Percentiles rank a stretch among this genome's conserved stretches.
phyloP scores from a whole-genome alignment of 2,797 vertebrate species.

The Brotula barbata region DNA sequence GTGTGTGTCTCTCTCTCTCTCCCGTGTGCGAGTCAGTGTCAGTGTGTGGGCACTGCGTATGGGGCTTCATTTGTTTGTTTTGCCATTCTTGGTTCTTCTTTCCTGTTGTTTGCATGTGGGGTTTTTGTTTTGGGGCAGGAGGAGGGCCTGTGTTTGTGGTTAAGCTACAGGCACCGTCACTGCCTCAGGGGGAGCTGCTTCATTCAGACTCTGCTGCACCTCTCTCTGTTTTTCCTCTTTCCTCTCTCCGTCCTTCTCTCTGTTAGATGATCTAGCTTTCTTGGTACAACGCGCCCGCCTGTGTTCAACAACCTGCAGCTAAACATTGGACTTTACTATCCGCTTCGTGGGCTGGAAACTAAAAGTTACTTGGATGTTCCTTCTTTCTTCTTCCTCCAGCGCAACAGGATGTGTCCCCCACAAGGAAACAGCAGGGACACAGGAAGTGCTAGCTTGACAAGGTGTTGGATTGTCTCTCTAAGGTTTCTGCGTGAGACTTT shows the following conservation, averaged over 20 bases:
- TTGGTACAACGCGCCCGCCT: slow-evolving; percentile 63
- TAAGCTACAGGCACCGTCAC: slow-evolving; percentile 52
- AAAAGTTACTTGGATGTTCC: slow-evolving; percentile 28
- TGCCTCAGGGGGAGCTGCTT: slow-evolving; percentile 54
- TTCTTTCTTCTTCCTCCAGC: slow-evolving; percentile 25
- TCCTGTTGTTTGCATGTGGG: slow-evolving; percentile 68
- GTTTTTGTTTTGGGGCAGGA: slow-evolving; percentile 65
- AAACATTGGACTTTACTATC: slow-evolving; percentile 27
- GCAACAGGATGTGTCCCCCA: slow-evolving; percentile 62
- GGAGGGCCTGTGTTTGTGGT: slow-evolving; percentile 68
- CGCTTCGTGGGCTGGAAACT: slow-evolving; percentile 26
- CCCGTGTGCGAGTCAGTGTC: slow-evolving; percentile 43
- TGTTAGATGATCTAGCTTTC: slow-evolving; percentile 54
- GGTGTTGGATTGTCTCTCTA: slow-evolving; percentile 23
- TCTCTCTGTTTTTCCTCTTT: slow-evolving; percentile 43
- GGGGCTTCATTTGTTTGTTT: slow-evolving; percentile 66
- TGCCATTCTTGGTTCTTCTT: slow-evolving; percentile 57
- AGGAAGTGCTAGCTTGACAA: slow-evolving; percentile 45
- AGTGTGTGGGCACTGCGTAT: slow-evolving; percentile 41
- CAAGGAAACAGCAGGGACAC: slow-evolving; percentile 33
- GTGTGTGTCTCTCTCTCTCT: slow-evolving; percentile 52
- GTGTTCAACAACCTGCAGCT: slow-evolving; percentile 38
- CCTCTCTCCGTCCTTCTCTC: slow-evolving; percentile 17
- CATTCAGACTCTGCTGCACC: slow-evolving; percentile 51
- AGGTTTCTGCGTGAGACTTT: too few species aligned